Base-by-base conservation (phyloP, 2,888 invertebrate species). In the Agapostemon virescens region DNA sequence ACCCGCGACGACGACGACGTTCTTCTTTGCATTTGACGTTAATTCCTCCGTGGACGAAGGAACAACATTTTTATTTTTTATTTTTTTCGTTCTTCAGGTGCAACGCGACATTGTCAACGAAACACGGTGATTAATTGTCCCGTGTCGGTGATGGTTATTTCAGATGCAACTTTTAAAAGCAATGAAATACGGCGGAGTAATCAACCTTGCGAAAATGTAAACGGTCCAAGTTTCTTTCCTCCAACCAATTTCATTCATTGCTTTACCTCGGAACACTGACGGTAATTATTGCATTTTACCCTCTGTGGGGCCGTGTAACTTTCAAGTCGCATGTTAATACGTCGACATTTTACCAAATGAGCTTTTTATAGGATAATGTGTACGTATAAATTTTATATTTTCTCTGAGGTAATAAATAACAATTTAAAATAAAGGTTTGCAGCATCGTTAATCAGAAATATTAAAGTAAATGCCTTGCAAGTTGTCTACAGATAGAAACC, bases 151-250 rank as follows among this genome's bases (percentile, higher is more conserved):
- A n/a, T 20, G 73, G 73, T 79, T 74, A 52, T 69, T 79, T 79
- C 26, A 79, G 69, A 79, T 79, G 63, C 73, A 69, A 74, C 38
- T 64, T 80, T 64, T 49, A 45, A 55, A 64, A 23, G 26, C 45
- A 26, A 58, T 40, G 45, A 38, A 74, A 79, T 33, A 13, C 33
- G 33, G 38, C 38, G 17, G 66, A 38, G 40, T 38, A 45, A 72
- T 68, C 63, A 61, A 79, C 42, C 63, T 36, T 36, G 36, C 52
- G 49, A 11, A n/a, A 2, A n/a, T n/a, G 20, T 23, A 23, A 78
- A 55, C 23, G 42, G 66, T 36, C 17, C 20, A 17, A 55, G 23
- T 17, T 45, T 38, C 11, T 61, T 52, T 52, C 30, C 30, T 33
- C 36, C 2, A 20, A 63, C 20, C 52, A 7, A 15, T 11, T 23